These are phyloP conservation scores for Clupea harengus DNA, from an alignment of 2,113 vertebrate genomes.

Conservation along the genomic window DNA sequence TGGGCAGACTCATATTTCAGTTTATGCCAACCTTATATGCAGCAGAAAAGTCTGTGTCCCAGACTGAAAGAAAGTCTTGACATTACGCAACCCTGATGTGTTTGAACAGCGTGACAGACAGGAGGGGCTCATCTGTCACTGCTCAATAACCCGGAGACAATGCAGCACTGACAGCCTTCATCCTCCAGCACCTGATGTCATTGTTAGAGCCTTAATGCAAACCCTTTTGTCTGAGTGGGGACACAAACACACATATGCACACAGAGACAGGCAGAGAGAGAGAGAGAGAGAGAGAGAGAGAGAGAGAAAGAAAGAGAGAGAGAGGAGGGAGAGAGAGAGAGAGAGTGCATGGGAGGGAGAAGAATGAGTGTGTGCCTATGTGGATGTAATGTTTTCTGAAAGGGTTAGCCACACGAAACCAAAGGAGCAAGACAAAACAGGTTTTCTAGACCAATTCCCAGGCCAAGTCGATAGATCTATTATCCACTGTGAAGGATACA, in stretches of 20 bases:
- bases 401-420: background rate
- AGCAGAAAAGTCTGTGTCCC: background rate
- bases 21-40: background rate
- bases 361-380: background rate
- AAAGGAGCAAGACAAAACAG: background rate
- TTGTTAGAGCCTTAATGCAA: background rate
- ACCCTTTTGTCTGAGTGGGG: background rate
- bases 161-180: background rate
- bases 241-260: background rate
- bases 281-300: slow-evolving; percentile 1
- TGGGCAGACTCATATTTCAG: background rate
- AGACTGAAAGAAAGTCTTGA: background rate
- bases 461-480: background rate
- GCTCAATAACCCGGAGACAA: background rate
- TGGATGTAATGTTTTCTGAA: background rate
- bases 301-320: background rate
- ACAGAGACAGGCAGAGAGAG: background rate
- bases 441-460: background rate
- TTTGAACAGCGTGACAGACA: background rate
- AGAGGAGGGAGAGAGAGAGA: background rate
- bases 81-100: background rate
- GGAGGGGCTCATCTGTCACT: slow-evolving; percentile 13
- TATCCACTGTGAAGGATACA: background rate
- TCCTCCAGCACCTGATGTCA: slow-evolving; percentile 9
- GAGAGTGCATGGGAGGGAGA: background rate